Evolutionary conservation across 1,140 invertebrate genomes (phyloP), one percentile per base, ranked within the genome.

Genomic region (Octopus sinensis): DNA sequence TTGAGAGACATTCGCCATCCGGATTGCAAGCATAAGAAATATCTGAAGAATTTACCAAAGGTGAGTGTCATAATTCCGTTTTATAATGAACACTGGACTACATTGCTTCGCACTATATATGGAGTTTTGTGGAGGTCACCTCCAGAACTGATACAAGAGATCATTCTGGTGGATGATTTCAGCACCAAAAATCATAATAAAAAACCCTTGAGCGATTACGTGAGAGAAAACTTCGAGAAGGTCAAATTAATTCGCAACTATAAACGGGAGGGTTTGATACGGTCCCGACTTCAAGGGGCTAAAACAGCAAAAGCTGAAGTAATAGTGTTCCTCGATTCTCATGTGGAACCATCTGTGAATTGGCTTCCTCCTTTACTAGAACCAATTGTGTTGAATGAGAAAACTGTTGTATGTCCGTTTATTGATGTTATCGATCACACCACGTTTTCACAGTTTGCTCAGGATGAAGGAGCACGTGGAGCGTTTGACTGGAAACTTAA

Each of bases 401-500:
- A 93, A 86, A 96, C 95, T 5, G 96, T 95, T 79, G 95, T 97
- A 5, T 98, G 97, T 91, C 96, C 96, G 6, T 97, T 97, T 86
- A 97, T 98, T 80, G 96, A 98, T 91, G 96, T 98, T 13, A 93
- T 98, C 78, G 95, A 95, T 84, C 96, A 93, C 88, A 95, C 96
- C 83, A 97, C 94, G 7, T 97, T 97, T 89, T 94, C 96, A 88
- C 97, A 97, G 89, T 92, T 94, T 53, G 94, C 96, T 0, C 96
- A 96, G 89, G 96, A 98, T 91, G 96, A 98, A 89, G 96, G 96
- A 6, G 95, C 95, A 0, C 92, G 96, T 68, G 96, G 96, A 6
- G 95, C 96, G 73, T 98, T 98, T 90, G 96, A 98, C 89, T 98
- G 97, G 97, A 95, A 97, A 88, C 94, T 98, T 85, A 97, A 94